Percentiles rank a stretch among this genome's conserved stretches.
Evolutionary conservation across 2,113 vertebrate species (phyloP).

Genomic region (Phycodurus eques): DNA sequence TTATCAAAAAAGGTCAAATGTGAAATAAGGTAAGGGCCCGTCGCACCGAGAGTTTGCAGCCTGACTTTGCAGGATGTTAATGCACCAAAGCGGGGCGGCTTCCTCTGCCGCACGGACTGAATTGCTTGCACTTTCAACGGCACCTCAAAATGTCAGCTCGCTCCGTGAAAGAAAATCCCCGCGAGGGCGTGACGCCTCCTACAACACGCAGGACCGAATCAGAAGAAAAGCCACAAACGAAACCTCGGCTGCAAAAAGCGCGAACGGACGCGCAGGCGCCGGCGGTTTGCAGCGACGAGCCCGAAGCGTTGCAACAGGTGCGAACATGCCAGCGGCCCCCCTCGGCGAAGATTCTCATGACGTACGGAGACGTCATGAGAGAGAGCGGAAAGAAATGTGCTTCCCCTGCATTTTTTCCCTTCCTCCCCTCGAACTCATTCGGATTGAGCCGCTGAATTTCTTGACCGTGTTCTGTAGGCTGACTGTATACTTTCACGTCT

Average conservation of each 20-base stretch:
- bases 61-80: neutral
- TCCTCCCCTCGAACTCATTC: conserved; percentile 37
- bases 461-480: neutral
- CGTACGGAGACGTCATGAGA: conserved; percentile 16
- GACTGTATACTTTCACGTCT: neutral
- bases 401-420: conserved; percentile 29
- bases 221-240: conserved; percentile 58
- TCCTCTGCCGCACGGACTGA: conserved; percentile 25
- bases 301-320: conserved; percentile 33
- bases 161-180: conserved; percentile 51
- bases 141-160: conserved; percentile 57
- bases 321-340: conserved; percentile 9
- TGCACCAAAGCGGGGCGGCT: neutral
- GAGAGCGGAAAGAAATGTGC: conserved; percentile 47
- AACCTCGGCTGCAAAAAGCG: conserved; percentile 48
- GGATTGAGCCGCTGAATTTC: neutral
- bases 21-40: neutral
- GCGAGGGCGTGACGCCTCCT: conserved; percentile 36
- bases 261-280: conserved; percentile 1
- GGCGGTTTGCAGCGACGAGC: conserved; percentile 21
- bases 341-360: conserved; percentile 27
- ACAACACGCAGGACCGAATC: conserved; percentile 48
- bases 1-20: neutral
- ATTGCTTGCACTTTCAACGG: conserved; percentile 21
- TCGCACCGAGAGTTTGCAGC: neutral